Base-by-base conservation (phyloP, 1,140 invertebrate genomes). In the Sitophilus oryzae region DNA sequence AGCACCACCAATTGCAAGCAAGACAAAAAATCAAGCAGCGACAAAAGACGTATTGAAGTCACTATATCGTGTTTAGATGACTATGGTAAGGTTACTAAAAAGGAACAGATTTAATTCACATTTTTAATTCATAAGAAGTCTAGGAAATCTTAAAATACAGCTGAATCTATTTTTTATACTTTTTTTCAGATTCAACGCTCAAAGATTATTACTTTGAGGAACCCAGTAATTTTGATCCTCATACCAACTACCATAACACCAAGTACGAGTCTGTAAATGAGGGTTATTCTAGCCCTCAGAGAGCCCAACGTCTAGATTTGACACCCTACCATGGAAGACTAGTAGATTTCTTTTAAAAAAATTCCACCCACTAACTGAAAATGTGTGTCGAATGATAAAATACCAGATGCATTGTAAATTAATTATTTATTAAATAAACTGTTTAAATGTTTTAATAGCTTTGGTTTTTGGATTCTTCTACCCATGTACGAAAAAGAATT, bases 41-140 rank as follows among this genome's bases (percentile, higher is more conserved):
- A 62, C 22, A 60, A 49, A 38, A 48, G 37, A 37, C 38, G 16
- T 2, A 45, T 65, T 14, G 15, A 58, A 42, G 50, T 61, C 3
- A 62, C 51, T 30, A 59, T 65, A 15, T 45, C 47, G 2, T 65
- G 63, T 47, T 49, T 62, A 30, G 63, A 65, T 50, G 48, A 56
- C n/a, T 52, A 23, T 43, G 48, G 53, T 60, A 37, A 53, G 40
- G 9, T 23, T 23, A 5, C 2, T 19, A 8, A 22, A 6, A 19
- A 8, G 10, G 5, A 8, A 16, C 5, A 5, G 6, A 14, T 8
- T 3, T 3, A 16, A 42, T 14, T 18, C 4, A 42, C 16, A 30
- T 30, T n/a, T n/a, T n/a, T n/a, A n/a, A 23, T 25, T 50, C 41
- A 18, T 11, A 19, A 38, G 6, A 38, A 4, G 10, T 9, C 6